phyloP scores from a whole-genome alignment of 2,113 vertebrate species.

The Callorhinus ursinus region DNA sequence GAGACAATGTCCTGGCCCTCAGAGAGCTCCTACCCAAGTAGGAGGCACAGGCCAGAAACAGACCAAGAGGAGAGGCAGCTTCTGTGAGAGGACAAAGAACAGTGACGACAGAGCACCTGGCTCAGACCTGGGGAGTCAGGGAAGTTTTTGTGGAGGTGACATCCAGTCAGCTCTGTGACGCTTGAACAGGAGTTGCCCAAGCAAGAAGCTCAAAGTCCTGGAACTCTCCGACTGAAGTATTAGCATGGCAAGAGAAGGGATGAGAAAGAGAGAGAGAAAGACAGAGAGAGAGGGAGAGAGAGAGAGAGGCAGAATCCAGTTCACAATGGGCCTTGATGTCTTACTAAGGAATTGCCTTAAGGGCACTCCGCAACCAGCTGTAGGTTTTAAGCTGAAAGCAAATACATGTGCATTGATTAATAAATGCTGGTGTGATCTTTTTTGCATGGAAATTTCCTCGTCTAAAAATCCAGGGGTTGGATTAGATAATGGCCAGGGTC shows the following conservation, averaged over 20 bases:
- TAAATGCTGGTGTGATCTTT: conserved; percentile 41
- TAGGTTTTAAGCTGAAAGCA: background rate
- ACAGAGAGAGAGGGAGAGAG: background rate
- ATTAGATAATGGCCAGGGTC: background rate
- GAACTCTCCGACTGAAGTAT: background rate
- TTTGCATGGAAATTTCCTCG: conserved; percentile 42
- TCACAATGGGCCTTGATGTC: background rate
- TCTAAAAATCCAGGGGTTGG: background rate
- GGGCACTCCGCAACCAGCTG: background rate
- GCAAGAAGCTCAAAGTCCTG: background rate
- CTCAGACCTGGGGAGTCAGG: background rate
- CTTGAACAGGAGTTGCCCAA: background rate
- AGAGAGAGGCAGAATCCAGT: background rate
- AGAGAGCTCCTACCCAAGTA: background rate
- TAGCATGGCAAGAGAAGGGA: background rate
- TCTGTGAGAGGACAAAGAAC: background rate
- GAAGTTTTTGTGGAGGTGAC: background rate
- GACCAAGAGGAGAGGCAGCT: background rate
- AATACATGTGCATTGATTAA: background rate
- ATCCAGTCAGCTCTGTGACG: background rate
- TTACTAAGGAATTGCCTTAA: background rate
- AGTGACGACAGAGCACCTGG: too few species aligned
- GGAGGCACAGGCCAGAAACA: background rate
- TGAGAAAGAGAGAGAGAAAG: background rate
- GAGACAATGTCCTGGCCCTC: background rate